Percentiles rank a stretch among this genome's conserved stretches.
Evolutionary conservation across 2,888 invertebrate species (phyloP).

Genomic region (Archaeoteleia sp.): DNA sequence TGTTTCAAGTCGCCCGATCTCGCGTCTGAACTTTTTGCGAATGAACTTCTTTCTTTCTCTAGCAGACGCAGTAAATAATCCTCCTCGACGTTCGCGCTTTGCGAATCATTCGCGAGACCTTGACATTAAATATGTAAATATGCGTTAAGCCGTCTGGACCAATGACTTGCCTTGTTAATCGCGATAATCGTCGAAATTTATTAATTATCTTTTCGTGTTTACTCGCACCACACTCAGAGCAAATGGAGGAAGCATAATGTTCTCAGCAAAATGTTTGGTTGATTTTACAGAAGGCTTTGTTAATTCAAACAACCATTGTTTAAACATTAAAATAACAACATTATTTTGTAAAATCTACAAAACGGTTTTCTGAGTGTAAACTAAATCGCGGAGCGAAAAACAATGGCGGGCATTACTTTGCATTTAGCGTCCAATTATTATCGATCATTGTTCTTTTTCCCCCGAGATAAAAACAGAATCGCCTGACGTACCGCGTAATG

Average conservation of each 20-base stretch:
- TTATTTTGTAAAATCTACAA: too few species aligned
- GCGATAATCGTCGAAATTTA: slow-evolving; percentile 44
- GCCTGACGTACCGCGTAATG: slow-evolving; percentile 44
- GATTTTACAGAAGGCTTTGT: too few species aligned
- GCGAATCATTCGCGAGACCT: slow-evolving; percentile 63
- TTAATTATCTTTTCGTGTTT: slow-evolving; percentile 52
- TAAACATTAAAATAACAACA: too few species aligned
- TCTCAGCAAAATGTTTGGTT: too few species aligned
- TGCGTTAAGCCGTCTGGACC: slow-evolving; percentile 52
- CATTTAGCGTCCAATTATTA: too few species aligned
- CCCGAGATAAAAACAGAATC: slow-evolving; percentile 42
- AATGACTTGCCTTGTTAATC: slow-evolving; percentile 58
- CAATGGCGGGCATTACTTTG: too few species aligned
- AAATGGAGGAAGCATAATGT: too few species aligned
- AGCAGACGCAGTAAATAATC: slow-evolving; percentile 54
- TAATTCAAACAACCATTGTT: too few species aligned
- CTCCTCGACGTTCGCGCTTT: slow-evolving; percentile 58
- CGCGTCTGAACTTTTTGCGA: slow-evolving; percentile 48
- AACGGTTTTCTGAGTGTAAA: too few species aligned
- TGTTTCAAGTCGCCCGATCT: slow-evolving; percentile 23
- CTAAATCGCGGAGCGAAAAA: too few species aligned
- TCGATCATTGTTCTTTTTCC: too few species aligned
- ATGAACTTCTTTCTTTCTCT: slow-evolving; percentile 48
- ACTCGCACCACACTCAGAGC: slow-evolving; percentile 3
- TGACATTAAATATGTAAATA: slow-evolving; percentile 70